Conservation (phyloP, 2,113 vertebrate species). For the Pelobates fuscus region DNA sequence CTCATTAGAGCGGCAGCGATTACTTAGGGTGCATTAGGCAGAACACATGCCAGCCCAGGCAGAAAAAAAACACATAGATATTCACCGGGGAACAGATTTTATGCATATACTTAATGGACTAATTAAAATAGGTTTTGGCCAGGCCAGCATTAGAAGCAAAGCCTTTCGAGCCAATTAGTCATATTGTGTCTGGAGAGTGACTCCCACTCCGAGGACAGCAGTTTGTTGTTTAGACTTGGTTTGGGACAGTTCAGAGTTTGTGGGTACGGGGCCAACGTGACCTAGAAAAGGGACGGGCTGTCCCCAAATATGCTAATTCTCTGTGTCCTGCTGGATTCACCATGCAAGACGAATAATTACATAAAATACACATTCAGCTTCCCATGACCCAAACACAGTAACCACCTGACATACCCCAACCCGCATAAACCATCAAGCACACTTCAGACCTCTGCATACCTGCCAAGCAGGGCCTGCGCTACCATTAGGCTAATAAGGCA, state of each 20-base stretch:
- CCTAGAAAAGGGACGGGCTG: no score
- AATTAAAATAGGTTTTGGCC: constrained; percentile 44
- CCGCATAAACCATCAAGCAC: no score
- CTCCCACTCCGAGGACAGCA: constrained; percentile 20
- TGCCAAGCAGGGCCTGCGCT: not conserved
- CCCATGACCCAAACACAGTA: no score
- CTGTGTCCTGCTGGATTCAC: no score
- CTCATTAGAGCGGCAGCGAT: constrained; percentile 41
- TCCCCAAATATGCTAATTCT: no score
- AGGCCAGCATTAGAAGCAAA: constrained; percentile 27
- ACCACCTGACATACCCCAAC: no score
- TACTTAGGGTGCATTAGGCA: constrained; percentile 41
- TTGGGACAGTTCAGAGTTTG: constrained; percentile 18
- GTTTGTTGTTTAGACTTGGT: constrained; percentile 40
- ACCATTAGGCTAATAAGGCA: not conserved
- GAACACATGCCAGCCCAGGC: constrained; percentile 31
- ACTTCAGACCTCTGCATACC: no score
- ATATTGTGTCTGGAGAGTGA: constrained; percentile 40
- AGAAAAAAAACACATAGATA: no score
- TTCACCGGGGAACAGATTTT: constrained; percentile 26
- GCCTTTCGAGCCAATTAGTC: constrained; percentile 43
- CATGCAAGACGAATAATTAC: no score
- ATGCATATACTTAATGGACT: constrained; percentile 43
- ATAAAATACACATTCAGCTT: no score
- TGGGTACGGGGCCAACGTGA: not conserved